These are phyloP conservation scores for Heliconius hermathena DNA, from an alignment of 1,140 invertebrate genomes.

Conservation along the genomic window DNA sequence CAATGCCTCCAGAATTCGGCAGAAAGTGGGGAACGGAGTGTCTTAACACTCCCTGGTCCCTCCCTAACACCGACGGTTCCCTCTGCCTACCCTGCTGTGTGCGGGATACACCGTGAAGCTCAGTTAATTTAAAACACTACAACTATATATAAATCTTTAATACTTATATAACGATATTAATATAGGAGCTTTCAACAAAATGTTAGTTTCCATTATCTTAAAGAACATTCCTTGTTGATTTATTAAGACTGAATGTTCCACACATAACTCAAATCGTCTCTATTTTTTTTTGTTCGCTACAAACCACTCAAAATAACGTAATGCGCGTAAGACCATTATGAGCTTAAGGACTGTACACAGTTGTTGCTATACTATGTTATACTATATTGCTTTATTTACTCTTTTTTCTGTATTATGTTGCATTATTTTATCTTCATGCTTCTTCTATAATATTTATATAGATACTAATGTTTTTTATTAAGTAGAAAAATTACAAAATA, in stretches of 20 bases:
- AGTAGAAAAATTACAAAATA: no score
- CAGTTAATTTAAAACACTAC: no score
- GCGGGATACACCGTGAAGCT: no score
- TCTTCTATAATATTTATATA: no score
- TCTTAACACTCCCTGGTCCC: no score
- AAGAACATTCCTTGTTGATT: constrained; percentile 29
- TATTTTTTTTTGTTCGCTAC: constrained; percentile 62
- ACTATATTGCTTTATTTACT: no score
- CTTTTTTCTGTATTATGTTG: no score
- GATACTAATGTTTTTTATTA: no score
- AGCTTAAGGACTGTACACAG: constrained; percentile 45
- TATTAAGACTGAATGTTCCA: constrained; percentile 33
- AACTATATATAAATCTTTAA: neutral
- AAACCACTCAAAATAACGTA: constrained; percentile 70
- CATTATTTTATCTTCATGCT: no score
- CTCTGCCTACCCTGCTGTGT: neutral
- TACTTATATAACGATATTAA: neutral
- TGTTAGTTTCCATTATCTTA: constrained; percentile 15
- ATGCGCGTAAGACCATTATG: constrained; percentile 71
- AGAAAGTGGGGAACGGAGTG: no score
- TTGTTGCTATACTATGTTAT: constrained; percentile 16
- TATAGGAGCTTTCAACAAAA: constrained; percentile 11
- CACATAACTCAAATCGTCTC: constrained; percentile 66
- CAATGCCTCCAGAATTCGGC: no score
- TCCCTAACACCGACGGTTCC: no score